phyloP scores from a whole-genome alignment of 1,140 invertebrate species.

The Musca vetustissima region DNA sequence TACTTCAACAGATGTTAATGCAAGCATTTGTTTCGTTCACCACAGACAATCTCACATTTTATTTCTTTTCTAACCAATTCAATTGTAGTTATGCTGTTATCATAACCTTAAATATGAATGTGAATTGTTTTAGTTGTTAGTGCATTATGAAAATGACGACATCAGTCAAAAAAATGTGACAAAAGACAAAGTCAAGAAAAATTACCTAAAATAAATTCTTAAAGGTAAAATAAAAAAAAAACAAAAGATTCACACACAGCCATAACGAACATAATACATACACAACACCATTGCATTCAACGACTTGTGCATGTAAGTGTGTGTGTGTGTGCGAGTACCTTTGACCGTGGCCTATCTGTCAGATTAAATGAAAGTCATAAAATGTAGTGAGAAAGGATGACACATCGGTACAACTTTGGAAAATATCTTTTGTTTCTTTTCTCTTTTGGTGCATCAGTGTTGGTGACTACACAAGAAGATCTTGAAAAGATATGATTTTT shows the following conservation, averaged over 20 bases:
- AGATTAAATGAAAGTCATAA: conserved; percentile 53
- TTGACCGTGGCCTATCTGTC: conserved; percentile 53
- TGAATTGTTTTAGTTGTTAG: too few relatives aligned
- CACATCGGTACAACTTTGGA: conserved; percentile 29
- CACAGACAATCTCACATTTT: too few relatives aligned
- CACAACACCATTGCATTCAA: background rate
- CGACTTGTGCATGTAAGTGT: background rate
- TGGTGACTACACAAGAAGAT: background rate
- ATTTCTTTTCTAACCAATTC: too few relatives aligned
- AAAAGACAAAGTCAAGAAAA: background rate
- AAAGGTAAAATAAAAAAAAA: background rate
- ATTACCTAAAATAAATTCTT: background rate
- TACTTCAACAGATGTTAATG: background rate
- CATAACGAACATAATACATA: background rate
- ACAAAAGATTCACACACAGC: conserved; percentile 1
- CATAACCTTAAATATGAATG: too few relatives aligned
- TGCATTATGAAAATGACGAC: too few relatives aligned
- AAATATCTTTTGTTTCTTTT: conserved; percentile 11
- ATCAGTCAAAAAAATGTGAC: conserved; percentile 4
- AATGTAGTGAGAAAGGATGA: conserved; percentile 54
- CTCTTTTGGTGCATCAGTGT: background rate
- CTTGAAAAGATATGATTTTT: background rate
- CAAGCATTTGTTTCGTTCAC: background rate
- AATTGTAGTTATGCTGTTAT: too few relatives aligned
- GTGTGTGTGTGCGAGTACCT: background rate